Evolutionary conservation across 92 coral and sea anemone species (phyloP).

Genomic region (Epizoanthus ramosus): DNA sequence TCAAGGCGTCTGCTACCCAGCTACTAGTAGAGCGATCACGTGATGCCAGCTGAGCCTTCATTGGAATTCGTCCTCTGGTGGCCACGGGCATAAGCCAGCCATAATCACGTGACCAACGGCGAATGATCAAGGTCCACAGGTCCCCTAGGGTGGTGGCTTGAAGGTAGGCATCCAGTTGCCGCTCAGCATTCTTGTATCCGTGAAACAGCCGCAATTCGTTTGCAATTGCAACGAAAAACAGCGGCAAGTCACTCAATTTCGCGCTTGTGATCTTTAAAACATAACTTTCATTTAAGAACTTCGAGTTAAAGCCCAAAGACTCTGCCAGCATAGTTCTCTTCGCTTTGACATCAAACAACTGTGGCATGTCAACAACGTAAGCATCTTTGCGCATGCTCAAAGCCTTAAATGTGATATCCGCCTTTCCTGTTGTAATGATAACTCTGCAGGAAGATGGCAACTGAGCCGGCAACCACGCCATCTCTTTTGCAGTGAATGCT

Average conservation of each 20-base stretch:
- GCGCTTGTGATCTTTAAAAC: slow-evolving; percentile 69
- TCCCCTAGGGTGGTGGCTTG: slow-evolving; percentile 79
- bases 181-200: slow-evolving; percentile 76
- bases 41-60: slow-evolving; percentile 86
- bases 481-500: slow-evolving; percentile 79
- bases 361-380: slow-evolving; percentile 72
- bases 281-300: slow-evolving; percentile 67
- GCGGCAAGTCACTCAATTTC: slow-evolving; percentile 72
- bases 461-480: slow-evolving; percentile 84
- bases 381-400: slow-evolving; percentile 75
- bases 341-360: slow-evolving; percentile 66
- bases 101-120: slow-evolving; percentile 97
- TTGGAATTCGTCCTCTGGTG: slow-evolving; percentile 78
- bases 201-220: slow-evolving; percentile 84
- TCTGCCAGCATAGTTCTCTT: slow-evolving; percentile 76
- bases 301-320: slow-evolving; percentile 73
- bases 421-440: slow-evolving; percentile 82
- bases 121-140: slow-evolving; percentile 89
- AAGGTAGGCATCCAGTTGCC: slow-evolving; percentile 73
- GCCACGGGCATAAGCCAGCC: slow-evolving; percentile 94
- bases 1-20: slow-evolving; percentile 94
- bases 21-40: slow-evolving; percentile 98
- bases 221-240: slow-evolving; percentile 85
- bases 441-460: slow-evolving; percentile 81
- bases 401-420: slow-evolving; percentile 82